Percentiles rank a stretch among this genome's conserved stretches.
phyloP scores from a whole-genome alignment of 1,140 invertebrate genomes.

The Drosophila setifemur region DNA sequence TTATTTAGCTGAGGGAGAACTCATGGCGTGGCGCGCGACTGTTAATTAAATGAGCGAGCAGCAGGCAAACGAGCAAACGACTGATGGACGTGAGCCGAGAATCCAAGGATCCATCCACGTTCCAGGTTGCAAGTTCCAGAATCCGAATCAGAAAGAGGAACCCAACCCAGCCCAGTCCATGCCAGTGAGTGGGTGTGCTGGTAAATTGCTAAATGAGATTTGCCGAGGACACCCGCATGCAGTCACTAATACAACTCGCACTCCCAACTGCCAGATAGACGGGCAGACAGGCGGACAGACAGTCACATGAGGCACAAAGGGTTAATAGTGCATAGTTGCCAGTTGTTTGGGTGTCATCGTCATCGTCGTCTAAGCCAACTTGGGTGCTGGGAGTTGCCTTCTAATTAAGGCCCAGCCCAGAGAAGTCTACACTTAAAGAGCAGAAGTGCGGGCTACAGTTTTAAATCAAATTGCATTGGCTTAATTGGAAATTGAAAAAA shows the following conservation, averaged over 20 bases:
- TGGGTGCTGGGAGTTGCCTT: conserved; percentile 52
- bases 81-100: conserved; percentile 66
- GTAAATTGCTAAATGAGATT: conserved; percentile 82
- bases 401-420: conserved; percentile 62
- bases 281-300: background rate
- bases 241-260: background rate
- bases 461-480: too few species aligned
- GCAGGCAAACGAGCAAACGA: conserved; percentile 80
- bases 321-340: conserved; percentile 75
- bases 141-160: conserved; percentile 20
- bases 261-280: background rate
- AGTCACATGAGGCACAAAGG: conserved; percentile 65
- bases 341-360: conserved; percentile 64
- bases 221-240: conserved; percentile 63
- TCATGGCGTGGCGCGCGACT: conserved; percentile 75
- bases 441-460: too few species aligned
- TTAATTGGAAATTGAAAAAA: too few species aligned
- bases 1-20: conserved; percentile 5
- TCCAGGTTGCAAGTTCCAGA: conserved; percentile 21
- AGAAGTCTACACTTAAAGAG: conserved; percentile 9
- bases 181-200: conserved; percentile 73
- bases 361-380: conserved; percentile 64
- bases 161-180: too few species aligned
- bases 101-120: conserved; percentile 30
- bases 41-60: conserved; percentile 80